Evolutionary conservation across 2,797 vertebrate genomes (phyloP).

Genomic region (Podarcis siculus): DNA sequence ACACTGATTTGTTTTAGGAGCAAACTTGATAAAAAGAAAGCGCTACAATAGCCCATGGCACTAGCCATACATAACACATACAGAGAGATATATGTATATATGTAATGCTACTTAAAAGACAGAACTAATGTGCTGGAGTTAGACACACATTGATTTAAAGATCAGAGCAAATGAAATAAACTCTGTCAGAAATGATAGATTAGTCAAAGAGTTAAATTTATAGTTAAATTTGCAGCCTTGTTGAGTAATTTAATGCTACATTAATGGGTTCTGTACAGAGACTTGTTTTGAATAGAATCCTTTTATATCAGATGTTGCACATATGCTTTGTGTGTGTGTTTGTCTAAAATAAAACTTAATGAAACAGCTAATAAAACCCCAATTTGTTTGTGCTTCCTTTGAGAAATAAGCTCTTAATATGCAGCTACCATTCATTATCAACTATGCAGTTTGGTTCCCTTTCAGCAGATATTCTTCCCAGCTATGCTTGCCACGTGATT

Average conservation of each 20-base stretch:
- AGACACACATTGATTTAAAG: constrained; percentile 69
- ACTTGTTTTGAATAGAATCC: constrained; percentile 72
- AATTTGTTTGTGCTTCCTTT: constrained; percentile 74
- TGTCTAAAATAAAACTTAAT: constrained; percentile 80
- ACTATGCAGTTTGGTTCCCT: constrained; percentile 62
- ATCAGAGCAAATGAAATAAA: constrained; percentile 69
- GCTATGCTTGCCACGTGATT: constrained; percentile 53
- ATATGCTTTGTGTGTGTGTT: constrained; percentile 76
- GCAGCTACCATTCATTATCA: constrained; percentile 67
- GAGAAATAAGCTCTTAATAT: constrained; percentile 68
- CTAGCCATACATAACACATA: neutral
- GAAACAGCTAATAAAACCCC: constrained; percentile 82
- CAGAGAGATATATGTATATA: constrained; percentile 7
- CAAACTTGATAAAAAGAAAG: constrained; percentile 53
- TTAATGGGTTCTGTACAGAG: constrained; percentile 74
- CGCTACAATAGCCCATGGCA: constrained; percentile 37
- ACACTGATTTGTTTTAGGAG: constrained; percentile 44
- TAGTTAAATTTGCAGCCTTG: constrained; percentile 72
- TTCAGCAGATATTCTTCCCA: constrained; percentile 61
- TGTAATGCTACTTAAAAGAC: constrained; percentile 54
- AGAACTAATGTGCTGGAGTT: constrained; percentile 60
- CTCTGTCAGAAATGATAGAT: constrained; percentile 71
- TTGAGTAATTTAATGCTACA: constrained; percentile 69
- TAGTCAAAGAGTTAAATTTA: constrained; percentile 71
- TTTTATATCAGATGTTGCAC: constrained; percentile 74